These are phyloP conservation scores for Taphrorychus bicolor DNA, from an alignment of 2,888 invertebrate genomes.

Conservation along the genomic window DNA sequence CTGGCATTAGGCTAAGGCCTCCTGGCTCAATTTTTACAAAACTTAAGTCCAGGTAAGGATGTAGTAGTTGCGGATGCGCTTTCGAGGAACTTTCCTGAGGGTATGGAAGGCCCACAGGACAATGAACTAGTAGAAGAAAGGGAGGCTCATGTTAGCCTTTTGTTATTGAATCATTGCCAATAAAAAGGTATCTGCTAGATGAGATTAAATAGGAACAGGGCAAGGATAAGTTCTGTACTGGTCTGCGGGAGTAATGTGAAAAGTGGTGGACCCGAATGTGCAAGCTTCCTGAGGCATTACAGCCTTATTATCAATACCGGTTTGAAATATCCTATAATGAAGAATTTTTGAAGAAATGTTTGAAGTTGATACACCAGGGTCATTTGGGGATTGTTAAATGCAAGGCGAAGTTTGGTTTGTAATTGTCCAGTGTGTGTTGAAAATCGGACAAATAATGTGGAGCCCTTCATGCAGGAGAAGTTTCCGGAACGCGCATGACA, in stretches of 20 bases:
- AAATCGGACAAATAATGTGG: too few relatives aligned
- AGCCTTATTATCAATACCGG: too few relatives aligned
- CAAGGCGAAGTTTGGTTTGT: slow-evolving; percentile 27
- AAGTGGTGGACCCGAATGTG: neutral
- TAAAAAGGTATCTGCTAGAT: too few relatives aligned
- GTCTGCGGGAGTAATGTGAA: neutral
- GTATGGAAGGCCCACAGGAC: neutral
- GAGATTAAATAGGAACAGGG: too few relatives aligned
- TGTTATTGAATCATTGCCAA: neutral
- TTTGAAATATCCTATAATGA: too few relatives aligned
- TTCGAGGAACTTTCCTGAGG: slow-evolving; percentile 25
- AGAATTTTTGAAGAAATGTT: slow-evolving; percentile 8
- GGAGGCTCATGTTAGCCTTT: neutral
- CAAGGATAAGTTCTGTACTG: neutral
- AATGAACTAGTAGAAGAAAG: neutral
- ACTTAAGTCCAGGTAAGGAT: slow-evolving; percentile 46
- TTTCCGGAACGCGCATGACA: too few relatives aligned
- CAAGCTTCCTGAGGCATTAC: neutral
- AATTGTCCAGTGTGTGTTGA: neutral
- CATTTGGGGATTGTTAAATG: neutral
- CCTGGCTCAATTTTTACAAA: too few relatives aligned
- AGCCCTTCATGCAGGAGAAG: too few relatives aligned
- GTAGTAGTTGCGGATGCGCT: slow-evolving; percentile 42
- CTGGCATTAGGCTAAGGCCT: too few relatives aligned
- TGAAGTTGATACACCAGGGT: slow-evolving; percentile 30